Evolutionary conservation across 2,113 vertebrate species (phyloP).

Genomic region (Gambusia holbrooki): DNA sequence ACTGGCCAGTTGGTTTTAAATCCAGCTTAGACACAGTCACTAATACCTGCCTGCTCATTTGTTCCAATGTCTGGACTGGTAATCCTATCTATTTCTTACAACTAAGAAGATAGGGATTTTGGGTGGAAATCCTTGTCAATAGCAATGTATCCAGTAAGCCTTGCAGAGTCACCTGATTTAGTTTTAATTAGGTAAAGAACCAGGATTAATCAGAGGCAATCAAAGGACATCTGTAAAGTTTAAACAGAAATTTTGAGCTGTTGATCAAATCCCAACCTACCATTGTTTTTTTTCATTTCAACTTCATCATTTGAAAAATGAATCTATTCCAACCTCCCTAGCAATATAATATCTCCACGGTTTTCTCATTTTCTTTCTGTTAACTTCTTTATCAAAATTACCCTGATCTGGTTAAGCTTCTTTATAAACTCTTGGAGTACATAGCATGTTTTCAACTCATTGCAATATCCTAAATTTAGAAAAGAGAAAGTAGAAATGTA

Average conservation of each 20-base stretch:
- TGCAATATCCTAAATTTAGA: not conserved
- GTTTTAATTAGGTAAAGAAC: constrained; percentile 2
- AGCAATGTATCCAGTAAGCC: constrained; percentile 28
- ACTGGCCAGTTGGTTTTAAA: constrained; percentile 58
- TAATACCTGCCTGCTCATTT: constrained; percentile 58
- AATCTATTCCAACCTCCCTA: not conserved
- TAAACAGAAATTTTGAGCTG: no score
- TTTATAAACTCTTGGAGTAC: not conserved
- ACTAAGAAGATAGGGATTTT: constrained; percentile 60
- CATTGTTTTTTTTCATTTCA: not conserved
- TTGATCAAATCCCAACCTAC: not conserved
- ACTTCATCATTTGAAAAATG: not conserved
- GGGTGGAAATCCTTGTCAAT: constrained; percentile 40
- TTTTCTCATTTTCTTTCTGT: not conserved
- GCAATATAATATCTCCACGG: not conserved
- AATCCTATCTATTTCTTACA: constrained; percentile 72
- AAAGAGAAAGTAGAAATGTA: not conserved
- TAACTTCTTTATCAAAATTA: not conserved
- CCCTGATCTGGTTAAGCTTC: not conserved
- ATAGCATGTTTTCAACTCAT: not conserved
- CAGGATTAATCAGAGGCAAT: not conserved
- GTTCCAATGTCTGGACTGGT: constrained; percentile 46
- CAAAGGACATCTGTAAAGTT: no score
- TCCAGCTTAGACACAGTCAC: constrained; percentile 71
- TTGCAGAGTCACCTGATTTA: constrained; percentile 5